Conservation (phyloP, 2,113 vertebrate genomes). For the Monarcha castaneiventris region DNA sequence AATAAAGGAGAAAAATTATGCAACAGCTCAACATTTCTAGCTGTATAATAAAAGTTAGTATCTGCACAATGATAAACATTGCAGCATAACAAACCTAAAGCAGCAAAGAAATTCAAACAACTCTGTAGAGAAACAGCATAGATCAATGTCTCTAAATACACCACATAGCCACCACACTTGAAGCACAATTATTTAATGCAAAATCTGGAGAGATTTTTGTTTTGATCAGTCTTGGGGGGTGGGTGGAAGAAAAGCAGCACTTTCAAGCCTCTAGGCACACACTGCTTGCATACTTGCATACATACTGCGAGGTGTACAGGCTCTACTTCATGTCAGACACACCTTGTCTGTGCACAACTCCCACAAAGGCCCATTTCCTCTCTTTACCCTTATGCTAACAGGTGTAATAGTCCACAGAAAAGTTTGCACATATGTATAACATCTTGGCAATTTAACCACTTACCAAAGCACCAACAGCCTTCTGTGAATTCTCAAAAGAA, state of each 20-base stretch:
- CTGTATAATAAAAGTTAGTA: neutral
- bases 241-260: neutral
- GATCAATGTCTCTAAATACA: neutral
- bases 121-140: neutral
- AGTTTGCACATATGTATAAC: neutral
- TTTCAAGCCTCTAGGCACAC: neutral
- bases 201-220: neutral
- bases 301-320: neutral
- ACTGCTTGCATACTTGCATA: neutral
- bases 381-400: neutral
- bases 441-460: neutral
- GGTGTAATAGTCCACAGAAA: neutral
- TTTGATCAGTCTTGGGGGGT: rapidly evolving
- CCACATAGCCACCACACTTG: neutral
- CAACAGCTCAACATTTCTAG: neutral
- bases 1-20: neutral
- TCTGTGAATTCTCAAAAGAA: neutral
- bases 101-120: neutral
- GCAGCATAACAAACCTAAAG: neutral
- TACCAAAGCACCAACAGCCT: neutral
- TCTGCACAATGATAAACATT: neutral
- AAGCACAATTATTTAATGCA: neutral
- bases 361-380: neutral
- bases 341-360: neutral
- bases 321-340: neutral